These are phyloP conservation scores for Macrosoma leucophasiata DNA, from an alignment of 2,888 invertebrate genomes.

Conservation along the genomic window DNA sequence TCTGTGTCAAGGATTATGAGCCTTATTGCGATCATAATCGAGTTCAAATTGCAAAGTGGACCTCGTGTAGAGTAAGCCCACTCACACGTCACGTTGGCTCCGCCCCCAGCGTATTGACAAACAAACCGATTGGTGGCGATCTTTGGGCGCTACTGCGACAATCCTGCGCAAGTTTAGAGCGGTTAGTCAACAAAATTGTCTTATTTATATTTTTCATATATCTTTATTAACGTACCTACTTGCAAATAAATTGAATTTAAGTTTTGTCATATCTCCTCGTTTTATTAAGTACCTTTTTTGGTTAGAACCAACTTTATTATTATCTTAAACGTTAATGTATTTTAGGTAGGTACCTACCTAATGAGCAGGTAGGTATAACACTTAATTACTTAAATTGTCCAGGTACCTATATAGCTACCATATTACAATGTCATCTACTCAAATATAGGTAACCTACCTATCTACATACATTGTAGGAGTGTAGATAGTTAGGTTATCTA, in stretches of 20 bases:
- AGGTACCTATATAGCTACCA: too few relatives aligned
- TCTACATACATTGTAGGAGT: too few relatives aligned
- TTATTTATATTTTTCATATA: slow-evolving; percentile 9
- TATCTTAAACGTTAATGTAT: too few relatives aligned
- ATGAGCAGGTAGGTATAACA: too few relatives aligned
- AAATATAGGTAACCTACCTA: too few relatives aligned
- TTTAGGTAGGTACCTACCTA: too few relatives aligned
- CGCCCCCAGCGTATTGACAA: slow-evolving; percentile 59
- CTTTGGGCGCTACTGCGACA: slow-evolving; percentile 42
- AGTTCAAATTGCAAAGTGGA: slow-evolving; percentile 28
- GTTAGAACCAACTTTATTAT: too few relatives aligned
- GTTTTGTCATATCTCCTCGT: too few relatives aligned
- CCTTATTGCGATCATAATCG: slow-evolving; percentile 28
- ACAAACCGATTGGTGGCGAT: slow-evolving; percentile 60
- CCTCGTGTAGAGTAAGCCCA: slow-evolving; percentile 20
- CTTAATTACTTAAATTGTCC: too few relatives aligned
- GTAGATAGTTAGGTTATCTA: too few relatives aligned
- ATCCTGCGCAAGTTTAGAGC: slow-evolving; percentile 63
- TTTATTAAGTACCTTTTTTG: too few relatives aligned
- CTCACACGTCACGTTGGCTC: slow-evolving; percentile 39
- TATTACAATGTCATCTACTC: too few relatives aligned
- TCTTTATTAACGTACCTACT: slow-evolving; percentile 6
- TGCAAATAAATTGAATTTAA: slow-evolving; percentile 3
- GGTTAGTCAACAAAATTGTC: slow-evolving; percentile 39
- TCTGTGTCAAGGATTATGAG: slow-evolving; percentile 25